phyloP scores from a whole-genome alignment of 2,113 vertebrate species.

The Percina caprodes region DNA sequence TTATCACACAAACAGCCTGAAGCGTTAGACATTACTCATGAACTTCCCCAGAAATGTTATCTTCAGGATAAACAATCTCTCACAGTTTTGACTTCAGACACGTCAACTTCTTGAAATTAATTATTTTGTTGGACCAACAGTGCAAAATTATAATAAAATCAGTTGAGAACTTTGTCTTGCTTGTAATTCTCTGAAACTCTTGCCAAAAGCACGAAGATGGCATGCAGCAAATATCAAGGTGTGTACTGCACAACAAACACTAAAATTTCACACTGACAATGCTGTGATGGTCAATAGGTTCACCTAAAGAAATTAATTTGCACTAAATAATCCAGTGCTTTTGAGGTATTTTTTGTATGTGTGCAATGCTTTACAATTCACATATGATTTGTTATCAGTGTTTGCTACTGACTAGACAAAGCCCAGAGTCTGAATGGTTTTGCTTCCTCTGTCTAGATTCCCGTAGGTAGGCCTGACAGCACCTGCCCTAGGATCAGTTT shows the following conservation, averaged over 20 bases:
- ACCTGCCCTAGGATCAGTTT: conserved; percentile 80
- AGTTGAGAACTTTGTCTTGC: neutral
- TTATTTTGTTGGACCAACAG: no score
- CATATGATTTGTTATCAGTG: neutral
- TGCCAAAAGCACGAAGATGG: neutral
- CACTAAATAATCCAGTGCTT: no score
- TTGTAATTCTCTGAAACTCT: neutral
- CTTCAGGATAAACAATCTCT: neutral
- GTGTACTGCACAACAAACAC: no score
- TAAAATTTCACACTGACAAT: no score
- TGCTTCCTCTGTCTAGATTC: conserved; percentile 70
- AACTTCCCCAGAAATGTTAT: conserved; percentile 10
- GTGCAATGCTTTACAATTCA: no score
- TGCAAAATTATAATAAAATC: neutral
- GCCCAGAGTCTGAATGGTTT: conserved; percentile 34
- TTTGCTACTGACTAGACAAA: conserved; percentile 18
- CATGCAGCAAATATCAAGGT: neutral
- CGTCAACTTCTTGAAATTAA: neutral
- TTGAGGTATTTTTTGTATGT: no score
- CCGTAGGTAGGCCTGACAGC: conserved; percentile 53
- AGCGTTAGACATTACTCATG: neutral
- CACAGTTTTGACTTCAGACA: neutral
- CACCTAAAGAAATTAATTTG: no score
- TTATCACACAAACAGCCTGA: conserved; percentile 30
- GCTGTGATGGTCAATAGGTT: no score